phyloP scores from a whole-genome alignment of 1,140 invertebrate genomes.

The Aricia agestis region DNA sequence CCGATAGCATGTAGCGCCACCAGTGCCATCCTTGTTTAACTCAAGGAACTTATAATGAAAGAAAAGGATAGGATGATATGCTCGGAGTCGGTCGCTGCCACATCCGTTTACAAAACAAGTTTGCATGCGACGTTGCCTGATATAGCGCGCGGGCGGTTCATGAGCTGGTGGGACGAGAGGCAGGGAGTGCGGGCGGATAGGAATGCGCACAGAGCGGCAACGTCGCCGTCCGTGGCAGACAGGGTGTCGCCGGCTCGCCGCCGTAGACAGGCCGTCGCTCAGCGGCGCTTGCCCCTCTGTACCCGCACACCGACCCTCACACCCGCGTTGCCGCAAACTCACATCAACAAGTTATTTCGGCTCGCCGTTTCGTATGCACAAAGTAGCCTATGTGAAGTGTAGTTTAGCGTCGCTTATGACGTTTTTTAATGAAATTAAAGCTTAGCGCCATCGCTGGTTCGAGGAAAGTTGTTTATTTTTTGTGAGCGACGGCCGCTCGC shows the following conservation, averaged over 20 bases:
- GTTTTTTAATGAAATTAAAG: slow-evolving; percentile 37
- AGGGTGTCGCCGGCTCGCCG: slow-evolving; percentile 91
- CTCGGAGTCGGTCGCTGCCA: slow-evolving; percentile 71
- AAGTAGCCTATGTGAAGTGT: slow-evolving; percentile 51
- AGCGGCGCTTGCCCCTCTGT: slow-evolving; percentile 61
- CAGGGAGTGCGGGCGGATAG: slow-evolving; percentile 69
- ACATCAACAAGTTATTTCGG: slow-evolving; percentile 75
- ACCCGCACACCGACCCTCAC: slow-evolving; percentile 44
- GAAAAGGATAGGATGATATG: slow-evolving; percentile 45
- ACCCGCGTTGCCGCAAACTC: slow-evolving; percentile 51
- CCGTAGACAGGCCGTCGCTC: slow-evolving; percentile 85
- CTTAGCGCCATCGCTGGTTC: slow-evolving; percentile 74
- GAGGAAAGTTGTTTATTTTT: slow-evolving; percentile 75
- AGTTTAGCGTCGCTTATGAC: slow-evolving; percentile 37
- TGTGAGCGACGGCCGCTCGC: slow-evolving; percentile 62
- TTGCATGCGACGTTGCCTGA: slow-evolving; percentile 77
- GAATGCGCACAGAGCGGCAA: slow-evolving; percentile 80
- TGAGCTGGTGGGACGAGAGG: slow-evolving; percentile 45
- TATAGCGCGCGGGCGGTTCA: slow-evolving; percentile 55
- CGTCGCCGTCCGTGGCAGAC: slow-evolving; percentile 87
- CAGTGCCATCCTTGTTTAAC: slow-evolving; percentile 50
- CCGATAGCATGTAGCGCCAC: slow-evolving; percentile 75
- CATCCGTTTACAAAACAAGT: slow-evolving; percentile 82
- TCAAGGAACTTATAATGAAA: slow-evolving; percentile 19
- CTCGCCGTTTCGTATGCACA: slow-evolving; percentile 39